phyloP scores from a whole-genome alignment of 2,888 invertebrate species.

The Platycheirus albimanus region DNA sequence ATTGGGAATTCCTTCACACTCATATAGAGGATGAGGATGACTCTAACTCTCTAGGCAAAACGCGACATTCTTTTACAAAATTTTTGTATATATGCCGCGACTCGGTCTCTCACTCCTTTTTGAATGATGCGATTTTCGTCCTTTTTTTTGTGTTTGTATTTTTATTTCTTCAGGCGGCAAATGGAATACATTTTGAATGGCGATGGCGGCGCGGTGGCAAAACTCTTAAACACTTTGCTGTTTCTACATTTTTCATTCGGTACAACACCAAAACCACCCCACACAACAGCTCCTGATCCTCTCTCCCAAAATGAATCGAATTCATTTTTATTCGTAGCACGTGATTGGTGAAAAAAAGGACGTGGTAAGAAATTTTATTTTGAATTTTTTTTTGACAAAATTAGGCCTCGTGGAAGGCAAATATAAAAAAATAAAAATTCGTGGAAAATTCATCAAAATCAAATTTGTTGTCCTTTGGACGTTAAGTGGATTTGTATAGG shows the following conservation, averaged over 20 bases:
- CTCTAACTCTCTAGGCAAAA: constrained; percentile 46
- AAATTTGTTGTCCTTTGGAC: too few relatives aligned
- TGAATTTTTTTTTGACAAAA: constrained; percentile 39
- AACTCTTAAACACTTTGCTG: constrained; percentile 37
- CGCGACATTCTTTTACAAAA: constrained; percentile 54
- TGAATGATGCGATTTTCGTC: constrained; percentile 50
- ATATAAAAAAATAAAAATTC: too few relatives aligned
- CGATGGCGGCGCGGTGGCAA: constrained; percentile 17
- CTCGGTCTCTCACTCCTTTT: constrained; percentile 5
- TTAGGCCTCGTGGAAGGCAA: background rate
- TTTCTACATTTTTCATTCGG: constrained; percentile 42
- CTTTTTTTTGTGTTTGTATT: constrained; percentile 19
- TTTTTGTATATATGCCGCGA: background rate
- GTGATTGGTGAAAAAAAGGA: constrained; percentile 60
- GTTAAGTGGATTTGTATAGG: too few relatives aligned
- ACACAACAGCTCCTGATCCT: too few relatives aligned
- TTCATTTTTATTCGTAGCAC: constrained; percentile 74
- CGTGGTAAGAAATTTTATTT: constrained; percentile 45
- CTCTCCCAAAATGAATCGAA: constrained; percentile 63
- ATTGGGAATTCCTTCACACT: constrained; percentile 72
- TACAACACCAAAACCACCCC: constrained; percentile 11
- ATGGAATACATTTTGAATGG: constrained; percentile 61
- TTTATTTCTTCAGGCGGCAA: constrained; percentile 36
- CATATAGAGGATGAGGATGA: constrained; percentile 14
- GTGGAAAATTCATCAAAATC: background rate